Percentiles rank a stretch among this genome's conserved stretches.
These are phyloP conservation scores for Empis livida DNA, from an alignment of 2,888 invertebrate genomes.

Conservation along the genomic window DNA sequence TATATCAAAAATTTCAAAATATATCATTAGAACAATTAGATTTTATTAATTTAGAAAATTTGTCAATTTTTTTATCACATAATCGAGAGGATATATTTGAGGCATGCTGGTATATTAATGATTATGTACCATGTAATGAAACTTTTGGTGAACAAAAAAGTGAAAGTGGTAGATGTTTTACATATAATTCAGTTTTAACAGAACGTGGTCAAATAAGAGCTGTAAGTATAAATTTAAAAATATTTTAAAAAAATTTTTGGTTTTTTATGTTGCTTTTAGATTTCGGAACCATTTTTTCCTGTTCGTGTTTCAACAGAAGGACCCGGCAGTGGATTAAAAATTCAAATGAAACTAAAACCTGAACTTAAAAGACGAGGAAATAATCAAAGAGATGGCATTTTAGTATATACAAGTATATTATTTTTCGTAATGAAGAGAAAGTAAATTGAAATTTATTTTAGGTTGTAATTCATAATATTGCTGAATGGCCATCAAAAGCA, in stretches of 20 bases:
- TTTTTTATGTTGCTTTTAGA: neutral
- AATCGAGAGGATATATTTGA: constrained; percentile 32
- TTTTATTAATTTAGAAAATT: constrained; percentile 19
- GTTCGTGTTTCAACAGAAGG: constrained; percentile 11
- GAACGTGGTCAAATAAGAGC: constrained; percentile 14
- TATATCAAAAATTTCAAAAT: constrained; percentile 3
- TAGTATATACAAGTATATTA: neutral
- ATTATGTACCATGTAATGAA: constrained; percentile 34
- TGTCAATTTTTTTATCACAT: constrained; percentile 19
- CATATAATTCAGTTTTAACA: constrained; percentile 37
- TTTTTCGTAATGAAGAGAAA: no score
- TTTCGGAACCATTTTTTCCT: neutral
- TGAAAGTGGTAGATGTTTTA: constrained; percentile 37
- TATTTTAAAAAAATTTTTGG: neutral
- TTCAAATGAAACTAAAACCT: constrained; percentile 1
- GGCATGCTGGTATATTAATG: constrained; percentile 29
- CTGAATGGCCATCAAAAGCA: constrained; percentile 10
- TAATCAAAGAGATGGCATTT: constrained; percentile 4
- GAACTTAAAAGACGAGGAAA: constrained; percentile 3
- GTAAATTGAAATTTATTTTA: neutral
- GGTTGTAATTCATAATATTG: constrained; percentile 10
- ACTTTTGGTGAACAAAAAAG: constrained; percentile 36
- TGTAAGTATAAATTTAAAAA: neutral
- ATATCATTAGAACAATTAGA: constrained; percentile 23
- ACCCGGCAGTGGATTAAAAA: constrained; percentile 13